Percentiles rank a stretch among this genome's conserved stretches.
These are phyloP conservation scores for Lophius piscatorius DNA, from an alignment of 2,113 vertebrate genomes.

Conservation along the genomic window DNA sequence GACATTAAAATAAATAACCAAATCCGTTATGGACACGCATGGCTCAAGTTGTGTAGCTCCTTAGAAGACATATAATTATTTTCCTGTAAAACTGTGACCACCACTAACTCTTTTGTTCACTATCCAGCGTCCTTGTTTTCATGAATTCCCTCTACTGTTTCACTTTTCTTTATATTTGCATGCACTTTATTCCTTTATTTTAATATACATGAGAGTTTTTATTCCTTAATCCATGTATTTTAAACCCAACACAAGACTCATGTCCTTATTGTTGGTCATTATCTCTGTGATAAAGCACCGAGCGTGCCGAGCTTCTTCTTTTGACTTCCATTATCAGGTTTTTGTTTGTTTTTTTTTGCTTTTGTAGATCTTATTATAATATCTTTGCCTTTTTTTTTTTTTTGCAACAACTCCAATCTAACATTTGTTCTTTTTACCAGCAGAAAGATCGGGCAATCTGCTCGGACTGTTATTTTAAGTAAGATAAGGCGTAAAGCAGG, in stretches of 20 bases:
- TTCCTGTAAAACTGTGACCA: no score
- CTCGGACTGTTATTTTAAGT: not conserved
- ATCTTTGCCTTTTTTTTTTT: slow-evolving; percentile 6
- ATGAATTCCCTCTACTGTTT: no score
- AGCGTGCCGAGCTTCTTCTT: slow-evolving; percentile 2
- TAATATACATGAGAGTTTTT: no score
- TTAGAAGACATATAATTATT: no score
- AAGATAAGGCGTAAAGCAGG: slow-evolving; percentile 1
- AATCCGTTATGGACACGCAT: no score
- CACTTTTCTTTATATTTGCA: no score
- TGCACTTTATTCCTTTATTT: no score
- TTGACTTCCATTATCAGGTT: not conserved
- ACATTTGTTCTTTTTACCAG: not conserved
- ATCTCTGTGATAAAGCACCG: not conserved
- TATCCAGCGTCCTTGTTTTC: no score
- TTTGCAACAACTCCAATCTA: slow-evolving; percentile 1
- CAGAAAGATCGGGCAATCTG: not conserved
- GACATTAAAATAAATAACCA: no score
- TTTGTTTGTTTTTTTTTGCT: slow-evolving; percentile 7
- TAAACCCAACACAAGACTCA: not conserved
- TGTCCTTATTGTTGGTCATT: not conserved
- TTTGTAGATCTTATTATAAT: not conserved
- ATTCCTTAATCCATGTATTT: not conserved
- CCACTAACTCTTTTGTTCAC: no score
- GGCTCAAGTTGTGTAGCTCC: no score